phyloP scores from a whole-genome alignment of 1,140 invertebrate genomes.

The Brachionus manjavacas region DNA sequence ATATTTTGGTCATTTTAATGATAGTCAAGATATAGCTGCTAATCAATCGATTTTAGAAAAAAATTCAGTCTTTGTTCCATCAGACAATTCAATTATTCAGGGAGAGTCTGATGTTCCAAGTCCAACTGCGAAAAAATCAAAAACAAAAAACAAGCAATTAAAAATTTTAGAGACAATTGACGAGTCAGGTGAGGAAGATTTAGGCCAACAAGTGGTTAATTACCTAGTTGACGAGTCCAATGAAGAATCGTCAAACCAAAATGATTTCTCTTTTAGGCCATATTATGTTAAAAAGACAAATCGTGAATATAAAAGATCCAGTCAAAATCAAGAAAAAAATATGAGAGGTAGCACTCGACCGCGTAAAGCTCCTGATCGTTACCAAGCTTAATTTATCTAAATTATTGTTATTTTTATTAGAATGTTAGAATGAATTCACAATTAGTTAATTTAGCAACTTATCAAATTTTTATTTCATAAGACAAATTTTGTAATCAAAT shows the following conservation, averaged over 20 bases:
- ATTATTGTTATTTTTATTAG: neutral
- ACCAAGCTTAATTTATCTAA: neutral
- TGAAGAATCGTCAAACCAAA: neutral
- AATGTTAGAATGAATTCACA: neutral
- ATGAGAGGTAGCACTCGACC: neutral
- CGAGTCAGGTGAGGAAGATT: neutral
- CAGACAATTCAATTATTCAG: neutral
- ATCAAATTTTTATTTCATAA: neutral
- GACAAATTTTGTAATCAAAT: neutral
- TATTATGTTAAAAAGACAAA: neutral
- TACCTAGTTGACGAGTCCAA: neutral
- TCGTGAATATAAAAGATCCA: neutral
- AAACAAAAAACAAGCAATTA: neutral
- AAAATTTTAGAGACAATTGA: constrained; percentile 6
- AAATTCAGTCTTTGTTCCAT: neutral
- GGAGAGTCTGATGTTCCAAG: neutral
- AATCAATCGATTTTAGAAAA: neutral
- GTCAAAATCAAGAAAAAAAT: neutral
- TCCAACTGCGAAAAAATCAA: neutral
- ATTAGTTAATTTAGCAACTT: neutral
- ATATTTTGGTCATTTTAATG: too few species aligned
- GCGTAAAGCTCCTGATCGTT: neutral
- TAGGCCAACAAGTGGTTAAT: too few species aligned
- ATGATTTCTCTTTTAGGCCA: neutral
- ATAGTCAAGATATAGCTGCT: too few species aligned